phyloP scores from a whole-genome alignment of 2,113 vertebrate genomes.

The Ciconia maguari region DNA sequence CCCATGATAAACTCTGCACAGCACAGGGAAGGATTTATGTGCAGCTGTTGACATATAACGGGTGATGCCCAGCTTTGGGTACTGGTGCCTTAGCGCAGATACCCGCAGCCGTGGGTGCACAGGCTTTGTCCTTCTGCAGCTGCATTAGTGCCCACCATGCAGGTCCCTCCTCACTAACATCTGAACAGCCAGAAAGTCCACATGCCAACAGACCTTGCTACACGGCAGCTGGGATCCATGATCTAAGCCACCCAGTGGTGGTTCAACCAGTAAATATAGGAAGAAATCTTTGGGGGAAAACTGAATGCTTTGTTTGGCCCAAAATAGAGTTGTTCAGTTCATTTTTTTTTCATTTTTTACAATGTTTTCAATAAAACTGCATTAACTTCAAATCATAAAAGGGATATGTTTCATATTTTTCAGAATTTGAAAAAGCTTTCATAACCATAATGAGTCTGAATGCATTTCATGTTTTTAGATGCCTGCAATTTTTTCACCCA shows the following conservation, averaged over 20 bases:
- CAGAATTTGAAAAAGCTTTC: neutral
- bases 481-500: conserved; percentile 19
- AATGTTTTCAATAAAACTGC: neutral
- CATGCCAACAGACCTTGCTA: neutral
- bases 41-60: neutral
- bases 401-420: neutral
- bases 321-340: neutral
- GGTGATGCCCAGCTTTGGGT: accelerated
- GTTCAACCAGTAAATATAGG: neutral
- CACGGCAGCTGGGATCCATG: neutral
- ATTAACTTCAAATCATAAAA: neutral
- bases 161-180: neutral
- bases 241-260: neutral
- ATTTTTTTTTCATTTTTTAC: neutral
- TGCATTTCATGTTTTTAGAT: neutral
- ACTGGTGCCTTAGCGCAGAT: neutral
- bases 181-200: neutral
- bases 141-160: neutral
- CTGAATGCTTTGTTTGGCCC: neutral
- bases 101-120: neutral
- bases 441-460: neutral
- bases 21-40: neutral
- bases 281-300: neutral
- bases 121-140: neutral
- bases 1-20: neutral